Evolutionary conservation across 2,113 vertebrate species (phyloP), one percentile per base, ranked within the genome.

Genomic region (Engystomops pustulosus): DNA sequence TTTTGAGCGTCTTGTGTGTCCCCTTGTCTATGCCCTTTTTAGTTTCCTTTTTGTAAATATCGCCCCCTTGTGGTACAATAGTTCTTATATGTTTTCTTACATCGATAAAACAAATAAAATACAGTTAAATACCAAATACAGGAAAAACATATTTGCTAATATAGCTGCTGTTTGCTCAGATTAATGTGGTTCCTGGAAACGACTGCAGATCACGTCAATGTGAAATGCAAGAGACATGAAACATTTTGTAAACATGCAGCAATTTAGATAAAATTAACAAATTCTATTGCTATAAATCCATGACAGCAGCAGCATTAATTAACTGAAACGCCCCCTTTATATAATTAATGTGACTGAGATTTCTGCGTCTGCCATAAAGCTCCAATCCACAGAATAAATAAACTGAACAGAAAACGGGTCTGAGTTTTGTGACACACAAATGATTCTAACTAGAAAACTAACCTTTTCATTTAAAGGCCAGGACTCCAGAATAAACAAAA

Each of bases 391-490:
- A 65, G 36, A 75, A 60, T 49, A 83, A 83, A 75, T 36, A 45
- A 65, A 65, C 30, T 36, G 7, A 36, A 18, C 14, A 55, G 18
- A 51, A 72, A 27, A 58, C 60, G 36, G 58, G 10, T 20, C 20
- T 25, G 34, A n/a, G 32, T 44, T 44, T 72, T 55, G 18, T 83
- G 69, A 74, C 53, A 60, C 15, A 74, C 14, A n/a, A 9, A 53
- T 74, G 71, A 25, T 17, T 83, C 55, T 72, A 32, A 75, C 81
- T 58, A 27, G 68, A 65, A 49, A 65, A 34, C 27, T 83, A 83
- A 83, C 81, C 81, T 83, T 83, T 83, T 83, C 70, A 83, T 47
- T 62, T 75, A 83, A 83, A 83, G 81, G 81, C 25, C 81, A 76
- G 9, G 6, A 17, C 18, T 62, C 47, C 41, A n/a, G 45, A 30